These are phyloP conservation scores for Rhynchotus rufescens DNA, from an alignment of 2,797 vertebrate genomes.

Conservation along the genomic window DNA sequence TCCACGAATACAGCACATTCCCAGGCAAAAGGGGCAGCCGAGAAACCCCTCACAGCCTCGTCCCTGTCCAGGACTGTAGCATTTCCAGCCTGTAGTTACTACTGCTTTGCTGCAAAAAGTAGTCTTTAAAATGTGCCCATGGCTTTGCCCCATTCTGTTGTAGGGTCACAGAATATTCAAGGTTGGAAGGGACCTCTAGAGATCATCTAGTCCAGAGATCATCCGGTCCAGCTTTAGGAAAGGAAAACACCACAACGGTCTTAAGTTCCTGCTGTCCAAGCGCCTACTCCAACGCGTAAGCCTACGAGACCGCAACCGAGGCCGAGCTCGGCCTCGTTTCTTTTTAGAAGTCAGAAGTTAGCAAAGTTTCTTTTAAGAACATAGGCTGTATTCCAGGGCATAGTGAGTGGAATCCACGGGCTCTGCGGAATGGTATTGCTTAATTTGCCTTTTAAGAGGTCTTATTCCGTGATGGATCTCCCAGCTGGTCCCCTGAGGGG, in stretches of 20 bases:
- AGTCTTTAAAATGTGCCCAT: too few relatives aligned
- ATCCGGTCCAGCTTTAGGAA: background rate
- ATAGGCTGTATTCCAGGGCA: background rate
- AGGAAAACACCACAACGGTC: background rate
- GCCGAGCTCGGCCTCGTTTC: background rate
- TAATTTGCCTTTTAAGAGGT: background rate
- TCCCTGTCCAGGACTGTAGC: background rate
- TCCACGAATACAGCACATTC: conserved; percentile 57
- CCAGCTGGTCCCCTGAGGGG: background rate
- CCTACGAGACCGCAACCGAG: background rate
- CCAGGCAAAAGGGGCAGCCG: conserved; percentile 33
- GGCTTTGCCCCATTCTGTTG: too few relatives aligned
- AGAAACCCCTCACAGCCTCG: background rate
- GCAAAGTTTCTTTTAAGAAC: conserved; percentile 41
- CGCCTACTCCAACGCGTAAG: background rate
- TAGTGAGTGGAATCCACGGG: background rate
- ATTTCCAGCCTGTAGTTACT: too few relatives aligned
- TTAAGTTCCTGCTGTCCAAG: background rate
- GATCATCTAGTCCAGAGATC: too few relatives aligned
- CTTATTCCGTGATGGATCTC: background rate
- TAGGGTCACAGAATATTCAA: too few relatives aligned
- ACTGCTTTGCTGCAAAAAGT: too few relatives aligned
- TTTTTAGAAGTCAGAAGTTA: too few relatives aligned
- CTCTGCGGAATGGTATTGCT: background rate
- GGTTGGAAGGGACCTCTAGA: too few relatives aligned